Evolutionary conservation across 30 jellyfish, hydroid and myxozoan genomes (phyloP).

Genomic region (Pelagia noctiluca): DNA sequence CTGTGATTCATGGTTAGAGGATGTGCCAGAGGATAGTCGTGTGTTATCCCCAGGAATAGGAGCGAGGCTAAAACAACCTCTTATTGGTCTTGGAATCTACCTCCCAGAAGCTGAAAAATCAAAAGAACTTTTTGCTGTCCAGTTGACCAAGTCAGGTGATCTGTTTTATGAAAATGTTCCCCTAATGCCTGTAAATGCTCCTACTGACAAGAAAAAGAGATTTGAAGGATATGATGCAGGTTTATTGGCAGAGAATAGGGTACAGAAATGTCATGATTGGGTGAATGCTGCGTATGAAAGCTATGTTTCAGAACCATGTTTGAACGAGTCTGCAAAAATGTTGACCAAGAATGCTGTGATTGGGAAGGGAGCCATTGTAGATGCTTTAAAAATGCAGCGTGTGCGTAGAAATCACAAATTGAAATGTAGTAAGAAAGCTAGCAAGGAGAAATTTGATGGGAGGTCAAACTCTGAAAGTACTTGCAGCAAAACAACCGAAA

Average conservation of each 20-base stretch:
- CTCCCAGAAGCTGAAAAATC: slow-evolving; percentile 13
- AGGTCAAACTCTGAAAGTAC: no score
- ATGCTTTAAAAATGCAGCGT: background rate
- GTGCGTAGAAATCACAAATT: background rate
- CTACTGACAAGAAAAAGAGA: background rate
- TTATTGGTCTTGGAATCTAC: slow-evolving; percentile 39
- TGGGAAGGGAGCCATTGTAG: background rate
- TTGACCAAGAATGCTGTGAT: background rate
- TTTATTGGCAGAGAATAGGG: slow-evolving; percentile 12
- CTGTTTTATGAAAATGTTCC: slow-evolving; percentile 58
- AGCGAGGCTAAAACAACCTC: slow-evolving; percentile 69
- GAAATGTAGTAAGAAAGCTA: background rate
- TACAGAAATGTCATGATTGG: slow-evolving; percentile 9
- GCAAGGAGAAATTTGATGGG: background rate
- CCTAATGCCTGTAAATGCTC: no score
- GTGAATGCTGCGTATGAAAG: slow-evolving; percentile 13
- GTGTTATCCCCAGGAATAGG: slow-evolving; percentile 47
- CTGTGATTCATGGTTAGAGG: slow-evolving; percentile 57
- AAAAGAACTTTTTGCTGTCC: slow-evolving; percentile 37
- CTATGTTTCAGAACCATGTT: background rate
- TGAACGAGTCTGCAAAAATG: slow-evolving; percentile 8
- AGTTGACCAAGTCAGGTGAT: slow-evolving; percentile 65
- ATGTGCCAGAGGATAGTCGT: slow-evolving; percentile 28
- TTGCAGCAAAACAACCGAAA: no score
- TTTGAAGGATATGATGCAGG: background rate